These are phyloP conservation scores for Tanypteryx hageni DNA, from an alignment of 2,888 invertebrate genomes.

Conservation along the genomic window DNA sequence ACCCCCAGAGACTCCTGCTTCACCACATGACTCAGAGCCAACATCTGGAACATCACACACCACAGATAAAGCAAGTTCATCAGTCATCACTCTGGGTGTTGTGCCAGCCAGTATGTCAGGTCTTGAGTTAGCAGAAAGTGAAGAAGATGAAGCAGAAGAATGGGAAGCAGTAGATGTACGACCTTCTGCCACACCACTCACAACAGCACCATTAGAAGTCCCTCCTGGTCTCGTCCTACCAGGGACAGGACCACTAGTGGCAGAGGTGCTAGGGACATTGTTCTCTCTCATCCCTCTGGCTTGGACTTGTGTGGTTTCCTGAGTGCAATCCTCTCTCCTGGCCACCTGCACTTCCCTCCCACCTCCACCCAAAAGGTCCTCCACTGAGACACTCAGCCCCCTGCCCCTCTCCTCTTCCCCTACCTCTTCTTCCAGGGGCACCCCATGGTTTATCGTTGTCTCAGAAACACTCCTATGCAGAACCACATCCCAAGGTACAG, in stretches of 20 bases:
- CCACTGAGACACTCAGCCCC: slow-evolving; percentile 65
- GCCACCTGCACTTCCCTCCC: background rate
- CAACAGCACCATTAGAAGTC: background rate
- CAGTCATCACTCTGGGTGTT: background rate
- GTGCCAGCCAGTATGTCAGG: slow-evolving; percentile 65
- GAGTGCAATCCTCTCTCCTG: background rate
- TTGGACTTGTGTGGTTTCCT: background rate
- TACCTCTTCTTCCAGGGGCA: slow-evolving; percentile 43
- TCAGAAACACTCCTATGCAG: slow-evolving; percentile 62
- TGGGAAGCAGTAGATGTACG: slow-evolving; percentile 29
- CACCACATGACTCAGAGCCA: slow-evolving; percentile 67
- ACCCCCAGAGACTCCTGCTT: slow-evolving; percentile 69
- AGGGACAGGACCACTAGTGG: background rate
- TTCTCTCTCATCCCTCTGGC: background rate
- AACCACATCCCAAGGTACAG: slow-evolving; percentile 57
- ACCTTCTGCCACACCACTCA: slow-evolving; percentile 16
- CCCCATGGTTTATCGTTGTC: slow-evolving; percentile 56
- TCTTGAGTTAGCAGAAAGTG: slow-evolving; percentile 45
- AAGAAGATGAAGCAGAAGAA: slow-evolving; percentile 54
- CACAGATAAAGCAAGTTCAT: slow-evolving; percentile 58
- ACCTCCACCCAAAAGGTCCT: slow-evolving; percentile 54
- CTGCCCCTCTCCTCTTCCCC: slow-evolving; percentile 53
- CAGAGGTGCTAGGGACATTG: background rate
- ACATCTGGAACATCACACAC: slow-evolving; percentile 68
- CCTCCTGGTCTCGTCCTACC: slow-evolving; percentile 8